Percentiles rank a stretch among this genome's conserved stretches.
These are phyloP conservation scores for Rhyzopertha dominica DNA, from an alignment of 1,140 invertebrate genomes.

Conservation along the genomic window DNA sequence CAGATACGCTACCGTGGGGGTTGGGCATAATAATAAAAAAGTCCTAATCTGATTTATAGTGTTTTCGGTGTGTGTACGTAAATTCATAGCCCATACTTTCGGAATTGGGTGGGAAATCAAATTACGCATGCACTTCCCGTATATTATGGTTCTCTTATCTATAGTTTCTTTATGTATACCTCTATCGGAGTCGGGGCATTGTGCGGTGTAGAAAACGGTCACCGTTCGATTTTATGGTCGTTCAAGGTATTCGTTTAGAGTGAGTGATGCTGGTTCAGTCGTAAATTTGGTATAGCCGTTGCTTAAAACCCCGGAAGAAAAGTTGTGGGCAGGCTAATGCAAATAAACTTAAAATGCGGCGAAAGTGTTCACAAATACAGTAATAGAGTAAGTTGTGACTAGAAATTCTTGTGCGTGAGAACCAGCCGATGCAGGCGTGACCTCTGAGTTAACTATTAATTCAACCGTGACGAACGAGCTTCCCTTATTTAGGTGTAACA, in stretches of 20 bases:
- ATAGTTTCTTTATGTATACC: slow-evolving; percentile 29
- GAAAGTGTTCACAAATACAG: too few species aligned
- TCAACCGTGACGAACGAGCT: too few species aligned
- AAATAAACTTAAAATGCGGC: too few species aligned
- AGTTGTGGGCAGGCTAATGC: too few species aligned
- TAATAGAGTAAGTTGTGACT: too few species aligned
- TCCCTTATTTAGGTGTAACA: too few species aligned
- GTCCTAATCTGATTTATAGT: slow-evolving; percentile 32
- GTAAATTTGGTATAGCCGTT: too few species aligned
- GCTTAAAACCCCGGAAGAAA: too few species aligned
- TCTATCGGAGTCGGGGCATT: slow-evolving; percentile 17
- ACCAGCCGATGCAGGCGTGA: too few species aligned
- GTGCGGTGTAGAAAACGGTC: slow-evolving; percentile 18
- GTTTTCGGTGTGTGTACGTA: slow-evolving; percentile 7
- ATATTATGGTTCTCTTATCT: slow-evolving; percentile 32
- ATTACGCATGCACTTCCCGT: slow-evolving; percentile 37
- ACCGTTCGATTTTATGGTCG: slow-evolving; percentile 13
- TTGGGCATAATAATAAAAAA: slow-evolving; percentile 29
- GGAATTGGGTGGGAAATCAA: slow-evolving; percentile 28
- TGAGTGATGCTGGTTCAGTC: slow-evolving; percentile 17
- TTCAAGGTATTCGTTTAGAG: slow-evolving; percentile 21
- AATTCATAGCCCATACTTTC: slow-evolving; percentile 1
- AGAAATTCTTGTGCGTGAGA: too few species aligned
- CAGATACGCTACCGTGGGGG: slow-evolving; percentile 19
- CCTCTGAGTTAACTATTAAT: too few species aligned